phyloP scores from a whole-genome alignment of 2,888 invertebrate species.

The Amiota minor region DNA sequence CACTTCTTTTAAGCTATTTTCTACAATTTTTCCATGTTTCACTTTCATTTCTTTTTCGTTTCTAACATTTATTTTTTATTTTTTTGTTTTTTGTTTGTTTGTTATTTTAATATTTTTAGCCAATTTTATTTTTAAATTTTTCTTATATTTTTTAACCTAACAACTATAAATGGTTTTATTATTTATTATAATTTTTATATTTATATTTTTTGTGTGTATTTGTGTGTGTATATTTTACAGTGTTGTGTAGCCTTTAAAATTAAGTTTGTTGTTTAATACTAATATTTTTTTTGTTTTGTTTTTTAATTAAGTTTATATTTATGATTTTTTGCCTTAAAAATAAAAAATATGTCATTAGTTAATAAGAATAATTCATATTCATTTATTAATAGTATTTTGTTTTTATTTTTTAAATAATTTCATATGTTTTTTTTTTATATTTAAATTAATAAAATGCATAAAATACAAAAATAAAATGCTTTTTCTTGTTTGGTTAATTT shows the following conservation, averaged over 20 bases:
- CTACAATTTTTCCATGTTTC: constrained; percentile 54
- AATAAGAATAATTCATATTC: constrained; percentile 62
- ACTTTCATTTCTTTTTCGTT: constrained; percentile 35
- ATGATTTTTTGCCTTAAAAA: constrained; percentile 34
- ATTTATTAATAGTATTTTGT: constrained; percentile 46
- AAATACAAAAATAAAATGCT: constrained; percentile 19
- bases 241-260: constrained; percentile 44
- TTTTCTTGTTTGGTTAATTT: background rate
- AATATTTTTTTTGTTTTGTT: constrained; percentile 33
- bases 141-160: constrained; percentile 51
- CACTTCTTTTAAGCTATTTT: constrained; percentile 60
- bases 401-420: background rate
- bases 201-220: constrained; percentile 42
- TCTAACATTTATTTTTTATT: constrained; percentile 40
- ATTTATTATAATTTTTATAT: constrained; percentile 47
- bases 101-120: constrained; percentile 35
- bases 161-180: constrained; percentile 49
- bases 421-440: background rate
- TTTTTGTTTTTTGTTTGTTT: constrained; percentile 31
- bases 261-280: constrained; percentile 32
- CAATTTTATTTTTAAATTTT: constrained; percentile 38
- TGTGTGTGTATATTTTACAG: constrained; percentile 57
- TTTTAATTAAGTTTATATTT: constrained; percentile 32
- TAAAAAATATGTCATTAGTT: constrained; percentile 60
- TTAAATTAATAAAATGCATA: constrained; percentile 19